Evolutionary conservation across 1,140 invertebrate genomes (phyloP).

Genomic region (Chironomus tepperi): DNA sequence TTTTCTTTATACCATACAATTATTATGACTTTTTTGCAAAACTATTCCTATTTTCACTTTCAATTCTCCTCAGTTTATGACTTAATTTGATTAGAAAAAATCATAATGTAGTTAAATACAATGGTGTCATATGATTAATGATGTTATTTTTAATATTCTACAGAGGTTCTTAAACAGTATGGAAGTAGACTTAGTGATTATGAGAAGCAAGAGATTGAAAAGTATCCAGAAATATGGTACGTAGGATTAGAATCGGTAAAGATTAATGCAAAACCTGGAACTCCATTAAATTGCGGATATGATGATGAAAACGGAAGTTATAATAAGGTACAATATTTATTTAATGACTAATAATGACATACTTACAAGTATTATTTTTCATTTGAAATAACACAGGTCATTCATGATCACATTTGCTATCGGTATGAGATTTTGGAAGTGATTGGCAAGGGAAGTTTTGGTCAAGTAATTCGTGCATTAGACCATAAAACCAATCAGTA

Average conservation of each 20-base stretch:
- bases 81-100: no score
- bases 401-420: slow-evolving; percentile 91
- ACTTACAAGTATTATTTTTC: slow-evolving; percentile 25
- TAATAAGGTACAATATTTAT: slow-evolving; percentile 57
- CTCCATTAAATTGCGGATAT: slow-evolving; percentile 70
- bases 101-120: neutral
- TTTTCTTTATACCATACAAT: no score
- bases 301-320: slow-evolving; percentile 90
- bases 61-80: no score
- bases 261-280: slow-evolving; percentile 67
- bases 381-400: slow-evolving; percentile 49
- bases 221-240: slow-evolving; percentile 85
- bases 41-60: no score
- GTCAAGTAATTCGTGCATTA: slow-evolving; percentile 87
- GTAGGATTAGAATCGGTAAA: slow-evolving; percentile 76
- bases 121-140: neutral
- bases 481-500: slow-evolving; percentile 90
- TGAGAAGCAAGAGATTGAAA: slow-evolving; percentile 74
- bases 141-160: slow-evolving; percentile 29
- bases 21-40: no score
- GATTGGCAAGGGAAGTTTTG: slow-evolving; percentile 92
- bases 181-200: slow-evolving; percentile 74
- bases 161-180: slow-evolving; percentile 73
- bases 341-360: no score
- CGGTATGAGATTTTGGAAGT: slow-evolving; percentile 93